Conservation (phyloP, 2,888 invertebrate species). For the Drosophila putrida region DNA sequence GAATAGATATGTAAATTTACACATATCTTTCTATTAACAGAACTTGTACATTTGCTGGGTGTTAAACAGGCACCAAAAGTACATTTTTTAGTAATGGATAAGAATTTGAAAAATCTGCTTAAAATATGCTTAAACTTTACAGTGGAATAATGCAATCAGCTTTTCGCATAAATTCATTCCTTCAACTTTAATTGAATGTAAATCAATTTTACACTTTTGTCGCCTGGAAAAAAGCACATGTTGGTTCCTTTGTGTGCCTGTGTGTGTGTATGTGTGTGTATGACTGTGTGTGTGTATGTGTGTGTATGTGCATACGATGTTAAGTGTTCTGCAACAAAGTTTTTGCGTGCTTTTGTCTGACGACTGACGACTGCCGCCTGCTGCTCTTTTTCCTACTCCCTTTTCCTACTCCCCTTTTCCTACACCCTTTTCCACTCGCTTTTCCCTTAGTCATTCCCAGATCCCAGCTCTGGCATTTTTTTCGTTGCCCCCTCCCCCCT, state of each 20-base stretch:
- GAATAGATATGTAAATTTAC: no score
- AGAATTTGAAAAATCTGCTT: no score
- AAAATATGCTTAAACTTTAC: no score
- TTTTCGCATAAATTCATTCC: not conserved
- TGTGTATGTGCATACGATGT: conserved; percentile 47
- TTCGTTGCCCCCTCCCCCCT: not conserved
- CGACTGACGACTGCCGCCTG: conserved; percentile 53
- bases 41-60: no score
- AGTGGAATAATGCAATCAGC: no score
- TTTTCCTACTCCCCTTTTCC: not conserved
- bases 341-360: conserved; percentile 74
- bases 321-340: conserved; percentile 79
- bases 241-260: not conserved
- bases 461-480: conserved; percentile 6
- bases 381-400: conserved; percentile 5
- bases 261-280: not conserved
- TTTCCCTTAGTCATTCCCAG: not conserved
- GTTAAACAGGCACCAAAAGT: no score
- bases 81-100: no score
- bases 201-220: conserved; percentile 24
- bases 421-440: not conserved
- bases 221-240: conserved; percentile 40
- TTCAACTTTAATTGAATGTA: not conserved
- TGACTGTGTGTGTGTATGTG: not conserved
- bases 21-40: no score